Percentiles rank a stretch among this genome's conserved stretches.
These are phyloP conservation scores for Megaptera novaeangliae DNA, from an alignment of 2,113 vertebrate species.

Conservation along the genomic window DNA sequence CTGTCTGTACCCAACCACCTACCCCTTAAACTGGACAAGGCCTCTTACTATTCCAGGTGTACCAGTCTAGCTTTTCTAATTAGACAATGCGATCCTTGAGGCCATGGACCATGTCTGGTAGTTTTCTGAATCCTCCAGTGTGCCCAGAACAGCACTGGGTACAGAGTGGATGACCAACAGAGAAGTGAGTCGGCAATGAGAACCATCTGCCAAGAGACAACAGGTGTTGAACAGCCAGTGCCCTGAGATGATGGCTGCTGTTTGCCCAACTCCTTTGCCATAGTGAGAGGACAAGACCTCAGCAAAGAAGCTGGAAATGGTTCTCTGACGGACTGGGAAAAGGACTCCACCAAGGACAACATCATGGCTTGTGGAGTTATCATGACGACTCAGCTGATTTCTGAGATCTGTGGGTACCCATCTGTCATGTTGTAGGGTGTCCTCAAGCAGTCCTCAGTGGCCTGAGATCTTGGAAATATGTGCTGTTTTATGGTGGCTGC, in stretches of 20 bases:
- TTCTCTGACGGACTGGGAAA: not conserved
- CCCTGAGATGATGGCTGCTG: not conserved
- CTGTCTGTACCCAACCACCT: not conserved
- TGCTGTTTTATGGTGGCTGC: not conserved
- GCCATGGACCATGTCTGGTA: not conserved
- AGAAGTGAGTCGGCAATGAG: rapidly evolving
- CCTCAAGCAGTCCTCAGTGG: not conserved
- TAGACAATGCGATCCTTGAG: not conserved
- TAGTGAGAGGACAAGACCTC: not conserved
- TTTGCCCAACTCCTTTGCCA: not conserved
- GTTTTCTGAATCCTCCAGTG: not conserved
- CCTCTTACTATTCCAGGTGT: too few relatives aligned
- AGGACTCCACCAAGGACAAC: not conserved
- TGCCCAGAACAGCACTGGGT: not conserved
- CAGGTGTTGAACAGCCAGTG: not conserved
- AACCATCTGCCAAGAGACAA: rapidly evolving
- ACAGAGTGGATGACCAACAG: not conserved
- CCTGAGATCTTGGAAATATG: not conserved
- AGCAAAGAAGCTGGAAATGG: not conserved
- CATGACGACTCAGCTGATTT: not conserved
- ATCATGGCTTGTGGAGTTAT: too few relatives aligned
- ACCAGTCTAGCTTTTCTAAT: not conserved
- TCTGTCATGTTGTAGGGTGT: not conserved
- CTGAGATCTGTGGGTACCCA: not conserved
- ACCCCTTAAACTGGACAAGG: not conserved